phyloP scores from a whole-genome alignment of 2,888 invertebrate species.

The Metalampra italica region DNA sequence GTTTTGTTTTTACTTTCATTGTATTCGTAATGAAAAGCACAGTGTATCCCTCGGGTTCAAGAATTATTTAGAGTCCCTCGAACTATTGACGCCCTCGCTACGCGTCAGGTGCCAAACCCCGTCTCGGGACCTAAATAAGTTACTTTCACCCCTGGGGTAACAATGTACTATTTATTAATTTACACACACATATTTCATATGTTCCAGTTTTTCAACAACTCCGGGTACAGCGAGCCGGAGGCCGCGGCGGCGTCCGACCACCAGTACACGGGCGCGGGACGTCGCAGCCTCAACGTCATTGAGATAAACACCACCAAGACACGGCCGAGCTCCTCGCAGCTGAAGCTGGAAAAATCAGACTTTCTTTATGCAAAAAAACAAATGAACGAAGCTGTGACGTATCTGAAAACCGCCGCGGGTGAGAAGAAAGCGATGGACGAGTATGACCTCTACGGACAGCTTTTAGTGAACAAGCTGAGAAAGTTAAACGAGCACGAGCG shows the following conservation, averaged over 20 bases:
- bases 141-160: no score
- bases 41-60: no score
- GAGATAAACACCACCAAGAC: conserved; percentile 18
- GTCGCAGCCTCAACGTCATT: conserved; percentile 8
- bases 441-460: conserved; percentile 59
- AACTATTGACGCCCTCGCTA: no score
- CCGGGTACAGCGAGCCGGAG: conserved; percentile 17
- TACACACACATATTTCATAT: no score
- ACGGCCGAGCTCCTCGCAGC: conserved; percentile 18
- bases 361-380: background rate
- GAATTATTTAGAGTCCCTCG: no score
- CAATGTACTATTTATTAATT: no score
- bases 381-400: conserved; percentile 4
- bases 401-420: conserved; percentile 21
- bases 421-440: conserved; percentile 45
- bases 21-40: no score
- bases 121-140: no score
- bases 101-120: no score
- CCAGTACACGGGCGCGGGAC: conserved; percentile 16
- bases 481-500: conserved; percentile 62
- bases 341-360: background rate
- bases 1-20: no score
- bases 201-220: conserved; percentile 29
- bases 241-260: conserved; percentile 23
- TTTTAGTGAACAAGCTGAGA: conserved; percentile 62